Conservation (phyloP, 2,797 vertebrate genomes). For the Podarcis lilfordi region DNA sequence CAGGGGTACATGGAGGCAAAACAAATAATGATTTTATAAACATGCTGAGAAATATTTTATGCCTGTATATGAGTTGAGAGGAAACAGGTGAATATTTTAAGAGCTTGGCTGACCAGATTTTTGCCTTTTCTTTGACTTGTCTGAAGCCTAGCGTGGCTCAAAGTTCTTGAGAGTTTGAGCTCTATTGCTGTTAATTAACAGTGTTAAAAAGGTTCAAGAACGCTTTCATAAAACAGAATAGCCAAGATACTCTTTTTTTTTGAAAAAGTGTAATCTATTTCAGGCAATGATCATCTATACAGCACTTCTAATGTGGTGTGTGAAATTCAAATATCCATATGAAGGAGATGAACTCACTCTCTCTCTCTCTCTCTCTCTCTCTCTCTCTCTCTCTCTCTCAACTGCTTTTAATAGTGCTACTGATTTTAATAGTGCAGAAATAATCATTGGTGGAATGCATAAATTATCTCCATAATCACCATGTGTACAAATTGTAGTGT, state of each 20-base stretch:
- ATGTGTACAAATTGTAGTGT: accelerated
- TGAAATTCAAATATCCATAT: background rate
- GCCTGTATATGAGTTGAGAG: background rate
- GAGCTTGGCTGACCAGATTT: background rate
- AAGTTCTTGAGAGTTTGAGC: background rate
- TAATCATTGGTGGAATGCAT: accelerated
- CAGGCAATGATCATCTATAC: background rate
- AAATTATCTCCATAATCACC: conserved; percentile 27
- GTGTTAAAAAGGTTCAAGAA: background rate
- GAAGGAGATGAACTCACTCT: too few species aligned
- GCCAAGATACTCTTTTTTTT: background rate
- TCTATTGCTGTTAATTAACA: background rate
- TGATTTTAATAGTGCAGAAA: background rate
- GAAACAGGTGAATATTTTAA: background rate
- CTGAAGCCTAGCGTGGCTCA: background rate
- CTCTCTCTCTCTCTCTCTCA: too few species aligned
- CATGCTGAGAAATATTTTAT: background rate
- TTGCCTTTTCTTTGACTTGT: background rate
- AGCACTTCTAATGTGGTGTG: background rate
- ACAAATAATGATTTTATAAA: background rate
- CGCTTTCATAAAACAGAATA: background rate
- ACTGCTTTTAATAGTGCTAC: too few species aligned
- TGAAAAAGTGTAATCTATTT: background rate
- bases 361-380: too few species aligned
- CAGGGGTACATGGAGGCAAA: background rate